A percentile compares a stretch with the other conserved stretches of the same genome.
Evolutionary conservation across 2,113 vertebrate genomes (phyloP).

Genomic region (Panurus biarmicus): DNA sequence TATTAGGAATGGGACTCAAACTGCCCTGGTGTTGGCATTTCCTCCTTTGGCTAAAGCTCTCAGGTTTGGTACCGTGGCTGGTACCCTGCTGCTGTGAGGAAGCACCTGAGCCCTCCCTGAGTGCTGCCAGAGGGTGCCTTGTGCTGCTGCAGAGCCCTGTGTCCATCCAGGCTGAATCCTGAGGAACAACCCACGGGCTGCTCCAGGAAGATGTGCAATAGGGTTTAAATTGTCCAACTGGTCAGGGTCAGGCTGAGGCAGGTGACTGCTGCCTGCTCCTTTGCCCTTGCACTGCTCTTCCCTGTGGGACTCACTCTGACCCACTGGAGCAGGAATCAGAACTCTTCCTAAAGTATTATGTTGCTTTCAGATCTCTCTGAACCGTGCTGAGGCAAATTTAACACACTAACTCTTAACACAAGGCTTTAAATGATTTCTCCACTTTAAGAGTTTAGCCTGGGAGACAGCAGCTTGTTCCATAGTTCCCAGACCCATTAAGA

Average conservation of each 20-base stretch:
- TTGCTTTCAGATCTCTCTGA: not conserved
- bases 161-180: not conserved
- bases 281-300: not conserved
- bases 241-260: not conserved
- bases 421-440: not conserved
- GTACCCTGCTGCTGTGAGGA: not conserved
- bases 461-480: not conserved
- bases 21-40: not conserved
- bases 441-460: not conserved
- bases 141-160: not conserved
- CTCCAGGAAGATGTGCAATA: not conserved
- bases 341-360: not conserved
- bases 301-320: not conserved
- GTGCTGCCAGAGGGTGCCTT: not conserved
- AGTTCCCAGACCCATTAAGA: not conserved
- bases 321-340: not conserved
- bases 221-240: not conserved
- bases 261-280: accelerated
- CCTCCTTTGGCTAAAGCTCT: not conserved
- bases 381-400: not conserved
- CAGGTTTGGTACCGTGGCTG: not conserved
- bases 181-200: not conserved
- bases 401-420: not conserved
- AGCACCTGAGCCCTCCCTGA: not conserved
- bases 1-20: not conserved